These are phyloP conservation scores for Pandemis corylana DNA, from an alignment of 2,888 invertebrate genomes.

Conservation along the genomic window DNA sequence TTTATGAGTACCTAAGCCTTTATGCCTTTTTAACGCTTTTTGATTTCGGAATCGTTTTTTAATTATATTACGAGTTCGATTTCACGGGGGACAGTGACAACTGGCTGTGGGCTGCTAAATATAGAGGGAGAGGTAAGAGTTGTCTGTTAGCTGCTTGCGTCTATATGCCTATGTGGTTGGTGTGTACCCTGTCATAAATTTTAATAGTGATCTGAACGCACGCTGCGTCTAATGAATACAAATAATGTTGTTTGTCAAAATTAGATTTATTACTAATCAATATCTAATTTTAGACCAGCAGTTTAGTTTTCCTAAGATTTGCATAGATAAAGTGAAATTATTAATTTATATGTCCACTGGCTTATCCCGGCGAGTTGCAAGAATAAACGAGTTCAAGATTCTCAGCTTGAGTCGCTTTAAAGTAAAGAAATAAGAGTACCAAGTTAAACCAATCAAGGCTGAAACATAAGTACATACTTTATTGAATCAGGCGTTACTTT, in stretches of 20 bases:
- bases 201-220: conserved; percentile 53
- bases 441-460: too few relatives aligned
- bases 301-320: conserved; percentile 37
- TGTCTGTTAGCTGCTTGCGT: neutral
- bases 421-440: too few relatives aligned
- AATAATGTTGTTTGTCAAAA: conserved; percentile 48
- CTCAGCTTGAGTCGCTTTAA: neutral
- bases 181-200: conserved; percentile 52
- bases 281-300: conserved; percentile 34
- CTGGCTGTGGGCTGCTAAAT: too few relatives aligned
- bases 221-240: conserved; percentile 55
- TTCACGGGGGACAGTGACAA: too few relatives aligned
- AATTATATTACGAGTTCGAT: too few relatives aligned
- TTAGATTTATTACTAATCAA: conserved; percentile 38
- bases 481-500: too few relatives aligned
- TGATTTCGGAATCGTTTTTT: too few relatives aligned
- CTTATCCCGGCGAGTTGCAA: neutral
- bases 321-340: conserved; percentile 29
- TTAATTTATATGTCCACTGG: conserved; percentile 1
- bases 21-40: too few relatives aligned
- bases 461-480: too few relatives aligned
- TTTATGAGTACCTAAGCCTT: too few relatives aligned
- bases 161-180: conserved; percentile 48
- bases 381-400: neutral
- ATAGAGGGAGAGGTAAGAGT: too few relatives aligned